Evolutionary conservation across 2,797 vertebrate species (phyloP), one percentile per base, ranked within the genome.

Genomic region (Chelidonichthys spinosus): DNA sequence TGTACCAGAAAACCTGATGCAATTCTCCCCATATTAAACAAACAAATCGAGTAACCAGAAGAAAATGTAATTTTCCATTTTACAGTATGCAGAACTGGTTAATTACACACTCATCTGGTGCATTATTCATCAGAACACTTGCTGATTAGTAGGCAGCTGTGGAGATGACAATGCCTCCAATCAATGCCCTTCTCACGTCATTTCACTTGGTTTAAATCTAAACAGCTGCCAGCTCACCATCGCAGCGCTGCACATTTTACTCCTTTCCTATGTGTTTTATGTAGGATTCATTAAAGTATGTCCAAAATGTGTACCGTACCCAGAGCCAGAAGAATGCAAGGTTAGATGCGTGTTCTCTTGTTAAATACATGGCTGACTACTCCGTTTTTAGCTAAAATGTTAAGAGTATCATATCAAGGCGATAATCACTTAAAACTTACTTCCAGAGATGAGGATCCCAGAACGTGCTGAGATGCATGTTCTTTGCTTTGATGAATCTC

Each of bases 121-220:
- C 3, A 50, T 67, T 67, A 35, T 7, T 58, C 54, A 54, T 4
- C 72, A 56, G 25, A 37, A 36, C 59, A 10, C 32, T 47, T 11
- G 46, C 53, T 78, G 68, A 85, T 78, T 62, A 76, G 72, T 64
- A 72, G 84, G 50, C 82, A 82, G 72, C 81, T 85, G 84, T 47
- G 54, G 40, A 55, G 69, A 66, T 15, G 72, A 76, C 69, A 69
- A 66, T 40, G 66, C 58, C 32, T 83, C 64, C 55, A 53, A 79
- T 85, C 73, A 69, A 58, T 47, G 43, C 17, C 42, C 55, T 32
- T 11, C 74, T 74, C 9, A 49, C 7, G 13, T 64, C 0, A 15
- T 43, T 50, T 62, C 69, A 39, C 59, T 70, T n/a, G 35, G 18
- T 72, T 80, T 7, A 43, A 25, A 49, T 59, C 59, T 56, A 7